Percentiles rank a stretch among this genome's conserved stretches.
phyloP scores from a whole-genome alignment of 92 coral and sea anemone species.

The Porites rus region DNA sequence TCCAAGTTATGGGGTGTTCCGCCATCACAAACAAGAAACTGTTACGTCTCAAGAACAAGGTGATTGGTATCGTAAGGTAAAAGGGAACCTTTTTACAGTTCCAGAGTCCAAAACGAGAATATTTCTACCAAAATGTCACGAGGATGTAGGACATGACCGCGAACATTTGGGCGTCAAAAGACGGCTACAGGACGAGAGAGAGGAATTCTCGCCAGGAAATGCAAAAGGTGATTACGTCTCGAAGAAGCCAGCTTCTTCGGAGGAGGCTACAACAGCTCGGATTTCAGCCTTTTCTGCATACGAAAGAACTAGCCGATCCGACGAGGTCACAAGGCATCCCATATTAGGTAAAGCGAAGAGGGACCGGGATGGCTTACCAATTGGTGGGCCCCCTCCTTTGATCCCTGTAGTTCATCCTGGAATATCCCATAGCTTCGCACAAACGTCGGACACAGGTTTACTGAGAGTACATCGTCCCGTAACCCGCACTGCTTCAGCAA shows the following conservation, averaged over 20 bases:
- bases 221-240: not conserved
- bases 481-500: constrained; percentile 37
- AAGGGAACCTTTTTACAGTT: not conserved
- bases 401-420: constrained; percentile 44
- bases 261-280: not conserved
- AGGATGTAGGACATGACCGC: constrained; percentile 1
- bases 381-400: constrained; percentile 42
- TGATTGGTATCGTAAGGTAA: constrained; percentile 7
- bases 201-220: not conserved
- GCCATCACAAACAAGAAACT: constrained; percentile 38
- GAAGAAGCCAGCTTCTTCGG: not conserved
- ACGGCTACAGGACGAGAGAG: not conserved
- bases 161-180: constrained; percentile 15
- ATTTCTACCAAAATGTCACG: constrained; percentile 37
- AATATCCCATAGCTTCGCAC: not conserved
- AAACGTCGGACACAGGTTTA: not conserved
- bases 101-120: constrained; percentile 48
- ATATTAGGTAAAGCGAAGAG: not conserved
- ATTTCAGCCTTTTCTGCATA: constrained; percentile 36
- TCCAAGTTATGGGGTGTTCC: constrained; percentile 17
- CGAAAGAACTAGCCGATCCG: constrained; percentile 8
- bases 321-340: constrained; percentile 17
- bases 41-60: constrained; percentile 13
- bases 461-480: constrained; percentile 36
- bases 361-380: constrained; percentile 18